These are phyloP conservation scores for Marisa cornuarietis DNA, from an alignment of 1,140 invertebrate genomes.

Conservation along the genomic window DNA sequence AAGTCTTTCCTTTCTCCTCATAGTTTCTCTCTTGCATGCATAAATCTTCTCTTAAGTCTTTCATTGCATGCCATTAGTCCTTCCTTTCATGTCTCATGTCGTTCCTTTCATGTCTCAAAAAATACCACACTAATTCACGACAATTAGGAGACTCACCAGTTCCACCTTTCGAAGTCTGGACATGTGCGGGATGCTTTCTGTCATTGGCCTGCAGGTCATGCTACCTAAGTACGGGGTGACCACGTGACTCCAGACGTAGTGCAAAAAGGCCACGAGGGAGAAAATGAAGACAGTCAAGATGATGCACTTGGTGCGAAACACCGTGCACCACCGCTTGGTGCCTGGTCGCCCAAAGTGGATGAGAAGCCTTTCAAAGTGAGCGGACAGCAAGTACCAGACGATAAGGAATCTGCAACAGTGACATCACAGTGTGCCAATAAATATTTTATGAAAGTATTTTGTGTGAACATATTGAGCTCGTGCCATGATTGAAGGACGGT, in stretches of 20 bases:
- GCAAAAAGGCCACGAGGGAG: conserved; percentile 18
- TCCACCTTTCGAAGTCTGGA: not conserved
- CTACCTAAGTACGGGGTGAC: not conserved
- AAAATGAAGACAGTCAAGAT: conserved; percentile 12
- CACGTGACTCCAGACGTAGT: conserved; percentile 25
- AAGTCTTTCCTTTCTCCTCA: too few relatives aligned
- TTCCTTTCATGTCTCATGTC: too few relatives aligned
- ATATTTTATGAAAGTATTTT: too few relatives aligned
- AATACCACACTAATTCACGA: too few relatives aligned
- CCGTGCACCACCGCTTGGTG: conserved; percentile 18
- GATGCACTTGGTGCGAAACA: conserved; percentile 24
- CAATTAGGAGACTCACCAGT: not conserved
- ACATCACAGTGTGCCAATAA: too few relatives aligned
- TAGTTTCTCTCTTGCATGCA: too few relatives aligned
- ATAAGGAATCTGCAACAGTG: conserved; percentile 12
- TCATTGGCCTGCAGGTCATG: conserved; percentile 3
- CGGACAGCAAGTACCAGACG: conserved; percentile 12
- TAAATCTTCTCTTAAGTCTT: too few relatives aligned
- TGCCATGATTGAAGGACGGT: too few relatives aligned
- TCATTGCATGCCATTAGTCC: too few relatives aligned
- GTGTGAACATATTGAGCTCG: too few relatives aligned
- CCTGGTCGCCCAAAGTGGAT: conserved; percentile 1
- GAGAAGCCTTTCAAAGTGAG: conserved; percentile 16
- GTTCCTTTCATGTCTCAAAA: too few relatives aligned
- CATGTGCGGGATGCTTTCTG: conserved; percentile 5